Evolutionary conservation across 2,888 invertebrate genomes (phyloP).

Genomic region (Piscicola geometra): DNA sequence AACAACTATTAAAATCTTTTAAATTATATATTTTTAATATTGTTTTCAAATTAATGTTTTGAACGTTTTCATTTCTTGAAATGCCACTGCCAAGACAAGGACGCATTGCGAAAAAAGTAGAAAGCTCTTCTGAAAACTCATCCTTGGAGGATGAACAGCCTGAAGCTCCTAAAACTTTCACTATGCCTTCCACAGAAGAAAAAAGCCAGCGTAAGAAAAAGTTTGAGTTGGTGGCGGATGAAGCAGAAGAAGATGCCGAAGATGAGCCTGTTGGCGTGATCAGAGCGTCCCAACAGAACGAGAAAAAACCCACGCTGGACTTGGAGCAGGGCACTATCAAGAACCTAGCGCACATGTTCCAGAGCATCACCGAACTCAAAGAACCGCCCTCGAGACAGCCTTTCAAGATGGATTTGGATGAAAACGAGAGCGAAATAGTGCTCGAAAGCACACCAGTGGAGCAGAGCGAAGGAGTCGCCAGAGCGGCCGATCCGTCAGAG

Average conservation of each 20-base stretch:
- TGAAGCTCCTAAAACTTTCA: background rate
- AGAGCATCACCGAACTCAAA: background rate
- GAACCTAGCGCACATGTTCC: constrained; percentile 21
- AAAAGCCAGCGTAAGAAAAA: background rate
- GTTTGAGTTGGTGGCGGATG: constrained; percentile 16
- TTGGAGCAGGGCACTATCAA: constrained; percentile 12
- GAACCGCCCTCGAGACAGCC: background rate
- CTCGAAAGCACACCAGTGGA: constrained; percentile 31
- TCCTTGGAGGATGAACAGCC: background rate
- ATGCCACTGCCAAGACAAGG: constrained; percentile 7
- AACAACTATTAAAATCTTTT: no score
- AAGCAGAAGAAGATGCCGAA: background rate
- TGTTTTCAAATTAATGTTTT: no score
- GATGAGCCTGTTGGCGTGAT: background rate
- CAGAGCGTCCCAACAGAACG: background rate
- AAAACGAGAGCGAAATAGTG: constrained; percentile 23
- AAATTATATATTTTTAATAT: no score
- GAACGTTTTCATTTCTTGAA: background rate
- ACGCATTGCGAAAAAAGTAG: background rate
- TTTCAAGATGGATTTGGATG: constrained; percentile 13
- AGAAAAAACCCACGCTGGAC: background rate
- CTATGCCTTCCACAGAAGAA: background rate
- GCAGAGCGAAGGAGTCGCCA: constrained; percentile 31
- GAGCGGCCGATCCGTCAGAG: constrained; percentile 34
- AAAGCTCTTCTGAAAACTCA: background rate